These are phyloP conservation scores for Drosophila pruinosa DNA, from an alignment of 1,140 invertebrate genomes.

Conservation along the genomic window DNA sequence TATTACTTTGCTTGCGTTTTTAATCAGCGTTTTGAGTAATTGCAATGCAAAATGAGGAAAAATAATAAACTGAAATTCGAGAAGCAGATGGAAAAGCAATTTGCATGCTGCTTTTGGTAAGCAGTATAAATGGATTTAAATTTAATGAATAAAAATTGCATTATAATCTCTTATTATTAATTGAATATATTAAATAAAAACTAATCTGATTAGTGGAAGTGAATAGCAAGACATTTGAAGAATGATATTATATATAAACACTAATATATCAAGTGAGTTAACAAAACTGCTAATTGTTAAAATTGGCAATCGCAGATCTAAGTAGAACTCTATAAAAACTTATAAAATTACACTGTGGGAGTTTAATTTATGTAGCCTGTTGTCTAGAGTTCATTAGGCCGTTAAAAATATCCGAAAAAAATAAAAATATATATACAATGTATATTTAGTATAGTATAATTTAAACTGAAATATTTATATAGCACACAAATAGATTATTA, in stretches of 20 bases:
- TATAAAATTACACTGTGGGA: too few relatives aligned
- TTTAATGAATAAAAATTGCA: slow-evolving; percentile 7
- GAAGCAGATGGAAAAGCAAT: slow-evolving; percentile 28
- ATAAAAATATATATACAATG: too few relatives aligned
- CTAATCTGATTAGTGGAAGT: too few relatives aligned
- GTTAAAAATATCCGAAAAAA: too few relatives aligned
- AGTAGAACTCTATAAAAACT: too few relatives aligned
- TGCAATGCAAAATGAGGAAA: slow-evolving; percentile 12
- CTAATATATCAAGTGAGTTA: too few relatives aligned
- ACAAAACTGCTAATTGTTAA: neutral
- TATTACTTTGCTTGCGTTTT: slow-evolving; percentile 57
- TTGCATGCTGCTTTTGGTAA: neutral
- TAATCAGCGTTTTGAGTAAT: slow-evolving; percentile 69
- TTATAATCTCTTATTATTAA: neutral
- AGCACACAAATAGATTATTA: neutral
- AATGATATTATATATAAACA: too few relatives aligned
- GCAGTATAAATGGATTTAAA: slow-evolving; percentile 1
- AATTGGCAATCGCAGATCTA: too few relatives aligned
- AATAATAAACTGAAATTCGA: neutral
- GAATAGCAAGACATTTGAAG: too few relatives aligned
- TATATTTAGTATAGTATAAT: too few relatives aligned
- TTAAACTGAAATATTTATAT: neutral
- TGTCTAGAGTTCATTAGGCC: too few relatives aligned
- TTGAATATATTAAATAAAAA: neutral
- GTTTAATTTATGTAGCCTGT: too few relatives aligned